A percentile compares a stretch with the other conserved stretches of the same genome.
These are phyloP conservation scores for Prionailurus viverrinus DNA, from an alignment of 2,113 vertebrate species.

Conservation along the genomic window DNA sequence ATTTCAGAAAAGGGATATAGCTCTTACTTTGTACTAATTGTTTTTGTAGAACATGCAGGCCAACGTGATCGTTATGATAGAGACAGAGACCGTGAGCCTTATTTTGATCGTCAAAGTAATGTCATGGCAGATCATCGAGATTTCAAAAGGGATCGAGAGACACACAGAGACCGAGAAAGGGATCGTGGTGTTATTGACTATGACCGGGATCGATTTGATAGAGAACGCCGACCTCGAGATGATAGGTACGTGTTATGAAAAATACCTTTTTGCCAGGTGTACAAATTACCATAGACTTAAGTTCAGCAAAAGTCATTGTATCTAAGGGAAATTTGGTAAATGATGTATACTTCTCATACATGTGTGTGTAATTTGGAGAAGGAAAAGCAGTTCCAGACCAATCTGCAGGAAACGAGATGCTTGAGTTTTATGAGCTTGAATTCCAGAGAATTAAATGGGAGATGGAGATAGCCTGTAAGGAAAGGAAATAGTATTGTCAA, in stretches of 20 bases:
- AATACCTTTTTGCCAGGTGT: conserved; percentile 27
- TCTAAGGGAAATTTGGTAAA: conserved; percentile 20
- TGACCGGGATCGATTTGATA: conserved; percentile 95
- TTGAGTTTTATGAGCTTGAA: conserved; percentile 50
- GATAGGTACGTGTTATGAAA: conserved; percentile 89
- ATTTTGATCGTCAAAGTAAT: conserved; percentile 93
- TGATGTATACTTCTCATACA: neutral
- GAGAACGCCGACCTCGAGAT: conserved; percentile 94
- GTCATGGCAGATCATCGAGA: conserved; percentile 93
- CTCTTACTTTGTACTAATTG: conserved; percentile 43
- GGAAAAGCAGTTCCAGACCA: neutral
- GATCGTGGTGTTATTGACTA: conserved; percentile 92
- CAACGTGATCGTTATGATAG: conserved; percentile 92
- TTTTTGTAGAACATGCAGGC: conserved; percentile 89
- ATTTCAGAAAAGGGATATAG: neutral
- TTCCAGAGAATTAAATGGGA: conserved; percentile 48
- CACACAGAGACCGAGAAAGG: conserved; percentile 88
- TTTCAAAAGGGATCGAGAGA: conserved; percentile 93
- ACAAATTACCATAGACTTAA: neutral
- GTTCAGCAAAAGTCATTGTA: conserved; percentile 9
- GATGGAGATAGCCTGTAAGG: conserved; percentile 16
- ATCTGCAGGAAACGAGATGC: neutral
- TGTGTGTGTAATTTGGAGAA: conserved; percentile 12
- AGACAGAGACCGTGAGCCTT: conserved; percentile 91
- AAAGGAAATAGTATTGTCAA: neutral